Evolutionary conservation across 2,797 vertebrate genomes (phyloP).

Genomic region (Diceros bicornis): DNA sequence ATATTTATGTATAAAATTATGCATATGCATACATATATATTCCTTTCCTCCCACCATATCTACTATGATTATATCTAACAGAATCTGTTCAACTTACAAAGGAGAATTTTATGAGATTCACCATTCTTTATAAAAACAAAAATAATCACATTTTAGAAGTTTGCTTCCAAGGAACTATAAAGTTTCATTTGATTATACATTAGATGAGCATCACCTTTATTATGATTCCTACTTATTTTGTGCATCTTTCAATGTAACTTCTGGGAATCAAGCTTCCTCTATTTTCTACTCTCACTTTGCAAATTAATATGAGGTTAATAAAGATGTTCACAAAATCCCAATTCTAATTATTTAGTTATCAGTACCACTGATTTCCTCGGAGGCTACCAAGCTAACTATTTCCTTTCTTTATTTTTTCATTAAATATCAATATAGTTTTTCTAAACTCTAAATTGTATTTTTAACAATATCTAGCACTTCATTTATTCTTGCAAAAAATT

Average conservation of each 20-base stretch:
- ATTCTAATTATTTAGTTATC: constrained; percentile 89
- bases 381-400: constrained; percentile 81
- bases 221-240: constrained; percentile 77
- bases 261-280: constrained; percentile 78
- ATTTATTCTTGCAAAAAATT: constrained; percentile 42
- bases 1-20: not conserved
- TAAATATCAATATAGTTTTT: constrained; percentile 83
- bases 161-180: constrained; percentile 68
- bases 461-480: constrained; percentile 60
- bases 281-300: constrained; percentile 84
- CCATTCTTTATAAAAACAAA: constrained; percentile 48
- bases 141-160: constrained; percentile 51
- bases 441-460: constrained; percentile 82
- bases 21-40: not conserved
- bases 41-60: not conserved
- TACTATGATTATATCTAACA: constrained; percentile 55
- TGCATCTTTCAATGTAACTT: constrained; percentile 74
- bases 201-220: constrained; percentile 57
- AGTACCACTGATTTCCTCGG: constrained; percentile 86
- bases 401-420: constrained; percentile 74
- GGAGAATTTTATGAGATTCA: constrained; percentile 55
- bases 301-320: constrained; percentile 89
- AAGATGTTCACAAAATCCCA: constrained; percentile 87
- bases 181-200: constrained; percentile 69
- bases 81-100: not conserved